These are phyloP conservation scores for Epinotia ramella DNA, from an alignment of 2,888 invertebrate genomes.

Conservation along the genomic window DNA sequence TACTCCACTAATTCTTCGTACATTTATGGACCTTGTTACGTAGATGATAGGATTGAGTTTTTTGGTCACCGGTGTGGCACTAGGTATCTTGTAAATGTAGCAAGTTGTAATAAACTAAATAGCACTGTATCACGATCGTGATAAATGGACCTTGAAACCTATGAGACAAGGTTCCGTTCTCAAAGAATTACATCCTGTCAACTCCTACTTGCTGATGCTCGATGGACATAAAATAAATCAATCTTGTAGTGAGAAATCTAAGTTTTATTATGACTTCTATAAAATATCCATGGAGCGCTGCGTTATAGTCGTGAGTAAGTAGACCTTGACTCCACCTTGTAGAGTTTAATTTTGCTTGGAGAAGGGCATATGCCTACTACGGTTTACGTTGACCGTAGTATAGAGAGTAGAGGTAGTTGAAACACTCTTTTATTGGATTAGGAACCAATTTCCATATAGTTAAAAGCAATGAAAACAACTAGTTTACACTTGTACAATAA, in stretches of 20 bases:
- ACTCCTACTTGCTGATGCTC: not conserved
- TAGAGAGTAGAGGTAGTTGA: too few species aligned
- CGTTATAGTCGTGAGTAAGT: not conserved
- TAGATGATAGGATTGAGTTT: not conserved
- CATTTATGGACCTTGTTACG: not conserved
- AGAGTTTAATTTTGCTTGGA: not conserved
- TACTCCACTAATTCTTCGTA: not conserved
- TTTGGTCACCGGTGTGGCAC: too few species aligned
- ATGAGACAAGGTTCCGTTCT: not conserved
- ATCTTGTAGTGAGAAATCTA: not conserved
- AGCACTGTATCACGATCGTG: not conserved
- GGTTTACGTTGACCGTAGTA: not conserved
- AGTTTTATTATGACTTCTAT: not conserved
- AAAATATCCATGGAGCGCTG: not conserved
- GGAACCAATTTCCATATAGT: too few species aligned
- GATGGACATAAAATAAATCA: not conserved
- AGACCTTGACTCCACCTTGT: not conserved
- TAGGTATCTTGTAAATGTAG: too few species aligned
- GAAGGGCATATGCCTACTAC: not conserved
- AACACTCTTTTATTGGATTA: too few species aligned
- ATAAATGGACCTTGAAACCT: not conserved
- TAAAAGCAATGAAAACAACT: too few species aligned
- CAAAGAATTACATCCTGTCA: not conserved
- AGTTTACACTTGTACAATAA: too few species aligned
- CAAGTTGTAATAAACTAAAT: too few species aligned